These are phyloP conservation scores for Phylloscopus trochilus DNA, from an alignment of 2,113 vertebrate genomes.

Conservation along the genomic window DNA sequence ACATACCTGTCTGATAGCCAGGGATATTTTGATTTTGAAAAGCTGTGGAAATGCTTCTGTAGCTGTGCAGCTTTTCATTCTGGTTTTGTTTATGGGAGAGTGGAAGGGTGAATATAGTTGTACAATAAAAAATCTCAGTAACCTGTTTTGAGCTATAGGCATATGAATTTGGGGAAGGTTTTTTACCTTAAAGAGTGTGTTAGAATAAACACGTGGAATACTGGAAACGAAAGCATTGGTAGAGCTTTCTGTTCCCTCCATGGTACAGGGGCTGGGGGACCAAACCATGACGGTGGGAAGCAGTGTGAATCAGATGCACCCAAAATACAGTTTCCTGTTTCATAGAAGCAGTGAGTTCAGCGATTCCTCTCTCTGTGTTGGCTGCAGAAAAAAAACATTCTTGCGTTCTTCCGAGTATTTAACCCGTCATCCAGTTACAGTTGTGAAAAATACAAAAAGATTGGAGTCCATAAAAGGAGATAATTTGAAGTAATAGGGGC, in stretches of 20 bases:
- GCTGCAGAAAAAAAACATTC: slow-evolving; percentile 34
- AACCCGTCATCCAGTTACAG: slow-evolving; percentile 21
- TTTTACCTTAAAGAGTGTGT: not conserved
- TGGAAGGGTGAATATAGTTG: not conserved
- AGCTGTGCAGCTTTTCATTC: not conserved
- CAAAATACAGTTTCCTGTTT: slow-evolving; percentile 38
- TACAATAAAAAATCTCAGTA: not conserved
- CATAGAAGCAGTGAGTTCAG: not conserved
- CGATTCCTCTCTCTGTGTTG: not conserved
- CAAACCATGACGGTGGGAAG: not conserved
- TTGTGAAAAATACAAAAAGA: slow-evolving; percentile 44
- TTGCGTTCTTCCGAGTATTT: slow-evolving; percentile 43
- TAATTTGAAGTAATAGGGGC: slow-evolving; percentile 48
- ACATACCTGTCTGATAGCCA: not conserved
- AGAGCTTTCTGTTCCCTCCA: not conserved
- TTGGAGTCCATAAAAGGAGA: slow-evolving; percentile 55
- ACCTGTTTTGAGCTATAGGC: not conserved
- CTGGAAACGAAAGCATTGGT: not conserved
- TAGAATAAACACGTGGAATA: not conserved
- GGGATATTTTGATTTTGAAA: not conserved
- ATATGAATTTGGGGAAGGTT: not conserved
- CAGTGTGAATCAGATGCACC: not conserved
- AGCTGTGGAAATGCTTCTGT: not conserved
- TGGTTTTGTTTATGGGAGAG: not conserved
- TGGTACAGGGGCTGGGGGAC: no score